phyloP scores from a whole-genome alignment of 2,113 vertebrate genomes.

The Ameiurus melas region DNA sequence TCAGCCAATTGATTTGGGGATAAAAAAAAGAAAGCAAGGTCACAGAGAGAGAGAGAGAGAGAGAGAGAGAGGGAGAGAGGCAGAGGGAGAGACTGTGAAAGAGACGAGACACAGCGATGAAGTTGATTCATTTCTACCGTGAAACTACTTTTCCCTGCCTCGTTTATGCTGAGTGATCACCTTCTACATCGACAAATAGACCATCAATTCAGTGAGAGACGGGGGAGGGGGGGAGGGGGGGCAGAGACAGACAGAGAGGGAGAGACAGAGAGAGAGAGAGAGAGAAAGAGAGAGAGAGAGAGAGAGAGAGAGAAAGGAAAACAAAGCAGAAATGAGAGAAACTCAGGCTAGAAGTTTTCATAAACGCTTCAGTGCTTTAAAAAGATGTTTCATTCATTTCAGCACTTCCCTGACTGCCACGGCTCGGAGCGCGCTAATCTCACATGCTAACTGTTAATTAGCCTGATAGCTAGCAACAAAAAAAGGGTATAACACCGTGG shows the following conservation, averaged over 20 bases:
- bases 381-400: neutral
- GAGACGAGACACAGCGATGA: neutral
- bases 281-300: neutral
- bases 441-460: neutral
- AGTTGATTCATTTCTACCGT: neutral
- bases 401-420: neutral
- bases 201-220: neutral
- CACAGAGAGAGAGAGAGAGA: neutral
- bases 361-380: neutral
- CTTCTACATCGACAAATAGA: neutral
- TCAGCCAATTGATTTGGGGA: neutral
- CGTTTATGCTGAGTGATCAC: neutral
- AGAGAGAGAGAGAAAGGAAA: neutral
- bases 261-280: neutral
- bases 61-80: neutral
- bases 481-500: neutral
- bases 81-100: neutral
- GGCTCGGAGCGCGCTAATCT: neutral
- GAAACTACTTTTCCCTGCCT: neutral
- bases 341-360: neutral
- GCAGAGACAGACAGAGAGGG: neutral
- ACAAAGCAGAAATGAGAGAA: neutral
- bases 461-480: neutral
- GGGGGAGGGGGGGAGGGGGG: too few species aligned
- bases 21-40: neutral